Percentiles rank a stretch among this genome's conserved stretches.
Evolutionary conservation across 2,113 vertebrate genomes (phyloP).

Genomic region (human): GRCh38 chr5:123352001-123352500

Average conservation of each 20-base stretch:
- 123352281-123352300: neutral
- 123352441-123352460: neutral
- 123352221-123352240: neutral
- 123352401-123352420: neutral
- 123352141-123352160: neutral
- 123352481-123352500: neutral
- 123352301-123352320: neutral
- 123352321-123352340: neutral
- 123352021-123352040: neutral
- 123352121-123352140: neutral
- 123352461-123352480: neutral
- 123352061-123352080: neutral
- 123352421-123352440: neutral
- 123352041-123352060: neutral
- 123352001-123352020: neutral
- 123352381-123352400: neutral
- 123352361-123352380: neutral
- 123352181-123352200: neutral
- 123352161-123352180: neutral
- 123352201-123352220: neutral
- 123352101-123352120: neutral
- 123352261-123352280: neutral
- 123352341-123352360: neutral
- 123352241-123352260: neutral
- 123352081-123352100: neutral